A percentile compares a stretch with the other conserved stretches of the same genome.
phyloP scores from a whole-genome alignment of 2,888 invertebrate genomes.

The Phytoseiulus persimilis region DNA sequence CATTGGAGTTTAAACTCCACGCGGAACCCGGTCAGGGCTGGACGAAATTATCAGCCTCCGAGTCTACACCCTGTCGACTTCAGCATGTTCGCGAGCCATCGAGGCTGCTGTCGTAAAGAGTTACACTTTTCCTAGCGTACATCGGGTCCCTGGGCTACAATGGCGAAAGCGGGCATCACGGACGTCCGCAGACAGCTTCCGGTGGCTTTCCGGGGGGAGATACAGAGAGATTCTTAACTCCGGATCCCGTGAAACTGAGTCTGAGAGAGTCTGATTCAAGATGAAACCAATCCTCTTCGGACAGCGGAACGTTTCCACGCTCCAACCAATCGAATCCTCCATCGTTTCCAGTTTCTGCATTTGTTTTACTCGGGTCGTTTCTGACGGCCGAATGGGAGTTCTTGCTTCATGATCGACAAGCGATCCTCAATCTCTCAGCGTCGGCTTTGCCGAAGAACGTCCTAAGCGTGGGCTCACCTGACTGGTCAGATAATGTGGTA shows the following conservation, averaged over 20 bases:
- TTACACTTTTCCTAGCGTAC: no score
- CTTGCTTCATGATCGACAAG: constrained; percentile 15
- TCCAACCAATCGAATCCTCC: not conserved
- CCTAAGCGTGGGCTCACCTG: not conserved
- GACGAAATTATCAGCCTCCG: not conserved
- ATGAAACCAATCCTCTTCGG: no score
- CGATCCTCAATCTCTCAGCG: constrained; percentile 8
- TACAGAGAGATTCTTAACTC: no score
- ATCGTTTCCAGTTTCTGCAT: not conserved
- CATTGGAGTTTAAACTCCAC: not conserved
- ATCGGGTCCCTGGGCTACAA: no score
- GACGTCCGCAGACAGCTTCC: no score
- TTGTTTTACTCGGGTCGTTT: constrained; percentile 21
- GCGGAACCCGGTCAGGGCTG: not conserved
- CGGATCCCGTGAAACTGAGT: no score
- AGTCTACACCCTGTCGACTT: not conserved
- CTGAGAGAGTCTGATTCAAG: no score
- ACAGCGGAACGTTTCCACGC: no score
- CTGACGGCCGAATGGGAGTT: constrained; percentile 23
- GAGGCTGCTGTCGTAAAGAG: no score
- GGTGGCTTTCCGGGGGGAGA: no score
- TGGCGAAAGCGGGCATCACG: no score
- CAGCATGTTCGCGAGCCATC: not conserved
- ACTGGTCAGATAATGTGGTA: constrained; percentile 18
- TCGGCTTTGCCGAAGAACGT: not conserved